Percentiles rank a stretch among this genome's conserved stretches.
Evolutionary conservation across 1,140 invertebrate species (phyloP).

Genomic region (Procambarus virginalis): DNA sequence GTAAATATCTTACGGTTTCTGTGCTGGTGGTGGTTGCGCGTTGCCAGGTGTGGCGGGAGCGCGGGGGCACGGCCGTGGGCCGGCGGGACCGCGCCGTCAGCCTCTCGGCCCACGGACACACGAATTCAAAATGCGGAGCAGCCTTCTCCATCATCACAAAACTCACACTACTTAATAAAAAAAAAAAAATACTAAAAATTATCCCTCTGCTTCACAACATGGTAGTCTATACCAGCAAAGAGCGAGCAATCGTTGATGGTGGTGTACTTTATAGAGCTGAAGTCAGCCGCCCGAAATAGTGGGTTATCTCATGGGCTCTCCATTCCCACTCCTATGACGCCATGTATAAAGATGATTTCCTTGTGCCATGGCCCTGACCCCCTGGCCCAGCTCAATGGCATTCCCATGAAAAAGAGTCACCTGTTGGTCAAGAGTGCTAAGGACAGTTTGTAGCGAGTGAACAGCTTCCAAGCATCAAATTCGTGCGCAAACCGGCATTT

Average conservation of each 20-base stretch:
- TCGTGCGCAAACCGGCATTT: neutral
- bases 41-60: constrained; percentile 46
- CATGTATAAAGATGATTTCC: constrained; percentile 69
- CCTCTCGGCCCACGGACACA: constrained; percentile 59
- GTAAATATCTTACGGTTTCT: constrained; percentile 39
- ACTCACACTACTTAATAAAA: constrained; percentile 25
- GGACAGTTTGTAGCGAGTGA: neutral
- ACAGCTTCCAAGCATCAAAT: neutral
- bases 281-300: constrained; percentile 39
- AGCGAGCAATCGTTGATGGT: neutral
- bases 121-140: constrained; percentile 66
- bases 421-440: constrained; percentile 34
- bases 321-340: constrained; percentile 68
- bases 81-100: constrained; percentile 33
- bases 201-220: neutral
- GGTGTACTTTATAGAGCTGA: constrained; percentile 26
- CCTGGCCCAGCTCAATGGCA: constrained; percentile 31
- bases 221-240: neutral
- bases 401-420: constrained; percentile 27
- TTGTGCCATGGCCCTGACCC: constrained; percentile 37
- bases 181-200: constrained; percentile 27
- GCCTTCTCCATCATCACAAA: neutral
- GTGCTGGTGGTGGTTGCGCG: constrained; percentile 23
- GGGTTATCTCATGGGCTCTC: constrained; percentile 23
- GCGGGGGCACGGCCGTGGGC: neutral